Conservation (phyloP, 2,888 invertebrate genomes). For the Hirtodrosophila histrioides region DNA sequence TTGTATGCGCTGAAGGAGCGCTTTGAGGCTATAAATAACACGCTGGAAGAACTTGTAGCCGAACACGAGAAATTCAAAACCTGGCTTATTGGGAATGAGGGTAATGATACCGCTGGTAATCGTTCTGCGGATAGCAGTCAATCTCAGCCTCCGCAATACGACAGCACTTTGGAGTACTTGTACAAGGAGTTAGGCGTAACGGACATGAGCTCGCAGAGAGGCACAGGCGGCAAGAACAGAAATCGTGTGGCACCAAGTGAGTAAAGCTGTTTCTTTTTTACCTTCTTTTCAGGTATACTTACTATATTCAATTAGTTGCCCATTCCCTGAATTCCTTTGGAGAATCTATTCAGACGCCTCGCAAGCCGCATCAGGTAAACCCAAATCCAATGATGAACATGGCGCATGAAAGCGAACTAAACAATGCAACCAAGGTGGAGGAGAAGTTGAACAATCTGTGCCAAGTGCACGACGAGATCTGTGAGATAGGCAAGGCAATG, state of each 20-base stretch:
- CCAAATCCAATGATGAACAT: slow-evolving; percentile 57
- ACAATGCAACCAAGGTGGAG: slow-evolving; percentile 80
- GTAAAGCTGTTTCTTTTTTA: slow-evolving; percentile 5
- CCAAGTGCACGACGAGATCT: slow-evolving; percentile 84
- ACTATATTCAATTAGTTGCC: slow-evolving; percentile 45
- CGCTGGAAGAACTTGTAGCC: slow-evolving; percentile 69
- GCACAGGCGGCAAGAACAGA: slow-evolving; percentile 45
- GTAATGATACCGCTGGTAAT: not conserved
- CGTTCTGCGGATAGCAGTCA: slow-evolving; percentile 34
- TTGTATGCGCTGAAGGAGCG: slow-evolving; percentile 81
- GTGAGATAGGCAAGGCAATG: slow-evolving; percentile 83
- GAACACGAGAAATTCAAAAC: slow-evolving; percentile 73
- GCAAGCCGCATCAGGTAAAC: slow-evolving; percentile 33
- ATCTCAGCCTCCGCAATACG: slow-evolving; percentile 65
- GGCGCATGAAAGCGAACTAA: slow-evolving; percentile 77
- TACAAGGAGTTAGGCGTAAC: slow-evolving; percentile 69
- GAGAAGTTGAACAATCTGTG: slow-evolving; percentile 83
- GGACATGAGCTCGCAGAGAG: slow-evolving; percentile 59
- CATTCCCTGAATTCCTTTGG: slow-evolving; percentile 75
- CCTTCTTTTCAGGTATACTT: not conserved
- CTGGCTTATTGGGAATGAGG: slow-evolving; percentile 43
- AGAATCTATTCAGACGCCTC: slow-evolving; percentile 53
- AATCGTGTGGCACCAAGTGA: slow-evolving; percentile 72
- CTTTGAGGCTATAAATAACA: slow-evolving; percentile 78
- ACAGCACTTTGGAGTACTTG: slow-evolving; percentile 70